Percentiles rank a stretch among this genome's conserved stretches.
phyloP scores from a whole-genome alignment of 2,888 invertebrate genomes.

The Drosophila borborema region DNA sequence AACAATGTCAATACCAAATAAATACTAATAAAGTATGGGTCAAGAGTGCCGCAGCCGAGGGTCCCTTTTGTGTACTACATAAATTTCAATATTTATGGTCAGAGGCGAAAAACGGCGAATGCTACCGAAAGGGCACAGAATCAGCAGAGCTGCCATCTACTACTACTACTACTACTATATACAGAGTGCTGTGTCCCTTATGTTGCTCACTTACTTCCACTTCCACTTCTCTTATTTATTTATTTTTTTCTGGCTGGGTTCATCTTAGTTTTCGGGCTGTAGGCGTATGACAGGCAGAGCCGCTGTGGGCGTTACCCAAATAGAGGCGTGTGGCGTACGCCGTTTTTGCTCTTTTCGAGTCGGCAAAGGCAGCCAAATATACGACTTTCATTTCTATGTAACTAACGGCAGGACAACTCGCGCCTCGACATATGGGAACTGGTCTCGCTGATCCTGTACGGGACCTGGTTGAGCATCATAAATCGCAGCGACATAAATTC shows the following conservation, averaged over 20 bases:
- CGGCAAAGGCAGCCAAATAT: constrained; percentile 38
- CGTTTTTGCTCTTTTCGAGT: constrained; percentile 43
- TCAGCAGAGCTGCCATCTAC: constrained; percentile 35
- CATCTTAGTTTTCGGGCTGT: constrained; percentile 46
- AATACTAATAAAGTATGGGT: constrained; percentile 61
- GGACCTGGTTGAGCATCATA: constrained; percentile 50
- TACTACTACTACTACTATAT: constrained; percentile 12
- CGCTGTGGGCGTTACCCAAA: constrained; percentile 68
- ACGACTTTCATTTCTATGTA: constrained; percentile 67
- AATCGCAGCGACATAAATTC: constrained; percentile 75
- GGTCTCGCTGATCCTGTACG: constrained; percentile 14
- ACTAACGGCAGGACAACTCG: constrained; percentile 58
- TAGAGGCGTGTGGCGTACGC: constrained; percentile 68
- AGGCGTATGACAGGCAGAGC: constrained; percentile 69
- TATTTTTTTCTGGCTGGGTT: constrained; percentile 16
- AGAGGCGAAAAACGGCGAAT: constrained; percentile 39
- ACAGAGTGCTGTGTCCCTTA: neutral
- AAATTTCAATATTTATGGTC: constrained; percentile 78
- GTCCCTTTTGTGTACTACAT: constrained; percentile 67
- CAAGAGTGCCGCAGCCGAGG: constrained; percentile 31
- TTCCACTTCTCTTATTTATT: neutral
- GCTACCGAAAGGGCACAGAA: constrained; percentile 55
- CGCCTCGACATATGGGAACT: constrained; percentile 27
- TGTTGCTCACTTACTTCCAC: neutral
- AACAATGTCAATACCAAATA: constrained; percentile 59